phyloP scores from a whole-genome alignment of 2,888 invertebrate species.

The Calameuta filiformis region DNA sequence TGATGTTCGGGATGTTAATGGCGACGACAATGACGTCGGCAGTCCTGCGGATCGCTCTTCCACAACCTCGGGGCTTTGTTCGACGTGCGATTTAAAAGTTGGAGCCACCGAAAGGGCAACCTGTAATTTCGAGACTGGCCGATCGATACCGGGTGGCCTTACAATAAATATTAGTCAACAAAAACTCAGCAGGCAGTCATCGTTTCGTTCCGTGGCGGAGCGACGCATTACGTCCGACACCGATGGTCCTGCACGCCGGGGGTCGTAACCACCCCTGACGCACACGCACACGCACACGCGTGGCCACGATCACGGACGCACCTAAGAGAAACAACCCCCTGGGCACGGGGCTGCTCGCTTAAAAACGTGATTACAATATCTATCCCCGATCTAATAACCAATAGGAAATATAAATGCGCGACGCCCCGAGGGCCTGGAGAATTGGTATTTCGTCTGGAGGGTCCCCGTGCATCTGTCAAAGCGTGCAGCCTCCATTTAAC shows the following conservation, averaged over 20 bases:
- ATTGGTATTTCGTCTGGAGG: constrained; percentile 42
- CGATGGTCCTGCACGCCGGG: constrained; percentile 16
- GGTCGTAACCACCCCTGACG: constrained; percentile 24
- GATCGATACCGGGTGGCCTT: constrained; percentile 4
- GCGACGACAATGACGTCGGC: background rate
- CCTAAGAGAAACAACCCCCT: background rate
- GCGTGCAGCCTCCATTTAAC: constrained; percentile 10
- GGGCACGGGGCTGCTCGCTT: constrained; percentile 30
- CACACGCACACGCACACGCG: constrained; percentile 21
- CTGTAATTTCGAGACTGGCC: background rate
- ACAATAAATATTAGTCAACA: constrained; percentile 14
- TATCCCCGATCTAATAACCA: constrained; percentile 48
- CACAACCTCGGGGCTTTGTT: background rate
- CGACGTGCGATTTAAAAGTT: background rate
- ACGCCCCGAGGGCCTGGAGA: constrained; percentile 23
- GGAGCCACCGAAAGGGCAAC: background rate
- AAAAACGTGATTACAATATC: constrained; percentile 58
- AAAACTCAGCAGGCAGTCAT: constrained; percentile 31
- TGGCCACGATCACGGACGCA: constrained; percentile 26
- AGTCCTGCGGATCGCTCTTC: background rate
- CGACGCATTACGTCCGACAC: constrained; percentile 23
- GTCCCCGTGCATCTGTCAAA: constrained; percentile 44
- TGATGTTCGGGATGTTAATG: background rate
- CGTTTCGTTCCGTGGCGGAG: constrained; percentile 17
- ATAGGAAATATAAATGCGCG: constrained; percentile 23